Percentiles rank a stretch among this genome's conserved stretches.
phyloP scores from a whole-genome alignment of 2,113 vertebrate genomes.

The Pundamilia nyererei region DNA sequence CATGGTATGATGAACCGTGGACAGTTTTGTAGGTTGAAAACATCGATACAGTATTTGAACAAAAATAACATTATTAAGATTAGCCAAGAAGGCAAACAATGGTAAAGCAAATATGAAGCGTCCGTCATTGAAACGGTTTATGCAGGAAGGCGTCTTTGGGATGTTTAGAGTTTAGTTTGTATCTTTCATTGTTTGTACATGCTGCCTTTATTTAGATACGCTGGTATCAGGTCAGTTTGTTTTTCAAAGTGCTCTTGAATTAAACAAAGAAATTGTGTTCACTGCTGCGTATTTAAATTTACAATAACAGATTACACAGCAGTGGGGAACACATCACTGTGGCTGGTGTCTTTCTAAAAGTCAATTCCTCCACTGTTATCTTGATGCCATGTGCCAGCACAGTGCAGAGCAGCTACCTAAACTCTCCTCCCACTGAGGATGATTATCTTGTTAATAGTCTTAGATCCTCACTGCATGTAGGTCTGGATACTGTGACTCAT shows the following conservation, averaged over 20 bases:
- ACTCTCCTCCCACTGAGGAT: not conserved
- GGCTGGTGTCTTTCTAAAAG: not conserved
- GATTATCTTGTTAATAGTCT: not conserved
- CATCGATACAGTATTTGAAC: not conserved
- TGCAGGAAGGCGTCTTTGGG: not conserved
- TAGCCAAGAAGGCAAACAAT: not conserved
- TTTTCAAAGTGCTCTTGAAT: not conserved
- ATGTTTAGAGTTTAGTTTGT: not conserved
- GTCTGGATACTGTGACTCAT: not conserved
- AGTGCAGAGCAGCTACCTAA: not conserved
- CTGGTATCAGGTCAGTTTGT: not conserved
- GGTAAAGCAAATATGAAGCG: not conserved
- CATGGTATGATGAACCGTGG: not conserved
- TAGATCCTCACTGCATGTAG: not conserved
- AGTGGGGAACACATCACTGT: not conserved
- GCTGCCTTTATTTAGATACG: not conserved
- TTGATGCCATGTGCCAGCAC: not conserved
- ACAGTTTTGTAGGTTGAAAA: not conserved
- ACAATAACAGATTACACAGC: fast-evolving
- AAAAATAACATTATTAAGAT: not conserved
- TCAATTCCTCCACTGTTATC: not conserved
- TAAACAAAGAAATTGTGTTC: fast-evolving
- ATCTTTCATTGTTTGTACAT: not conserved
- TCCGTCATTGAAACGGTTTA: not conserved
- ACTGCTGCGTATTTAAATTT: not conserved